Base-by-base conservation (phyloP, 2,888 invertebrate species). In the Lithosia quadra region DNA sequence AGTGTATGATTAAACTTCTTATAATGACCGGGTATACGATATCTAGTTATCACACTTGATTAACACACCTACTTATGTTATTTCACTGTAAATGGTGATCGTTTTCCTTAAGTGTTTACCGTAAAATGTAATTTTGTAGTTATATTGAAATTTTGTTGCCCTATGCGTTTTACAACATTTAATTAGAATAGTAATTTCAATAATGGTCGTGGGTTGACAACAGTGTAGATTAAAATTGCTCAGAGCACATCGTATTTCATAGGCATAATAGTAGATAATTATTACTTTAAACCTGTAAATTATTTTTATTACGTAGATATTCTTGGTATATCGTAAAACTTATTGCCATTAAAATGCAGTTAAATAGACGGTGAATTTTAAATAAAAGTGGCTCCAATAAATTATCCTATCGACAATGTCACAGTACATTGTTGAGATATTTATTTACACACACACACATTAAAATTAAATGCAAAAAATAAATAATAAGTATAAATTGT, bases 21-120 rank as follows among this genome's bases (percentile, higher is more conserved):
- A 68, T 72, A 76, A 77, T 63, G 53, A 15, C 59, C 59, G 21
- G 55, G 62, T 73, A 59, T 67, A 57, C 63, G 66, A 61, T 75
- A 60, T 66, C 70, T 71, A 71, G 55, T 79, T 81, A 78, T 73
- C 53, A 63, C 71, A 73, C 68, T 64, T 80, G 69, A 77, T 79
- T 71, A 74, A 69, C 64, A 68, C 63, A n/a, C 8, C 1, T 49
- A 49, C 49, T 9, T 18, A 18, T 55, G 36, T 60, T 61, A 61
- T 66, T 55, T 65, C 75, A 71, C 56, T 49, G 10, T 58, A 11
- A 78, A 80, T 73, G 59, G 69, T 63, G 11, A 68, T 68, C 59
- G 28, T 63, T 69, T 61, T 63, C 22, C n/a, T 57, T 28, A 68
- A 59, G 65, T 39, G 61, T 76, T 69, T 55, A 62, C 66, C 60